phyloP scores from a whole-genome alignment of 2,888 invertebrate genomes.

The Tetheella fluctuosa region DNA sequence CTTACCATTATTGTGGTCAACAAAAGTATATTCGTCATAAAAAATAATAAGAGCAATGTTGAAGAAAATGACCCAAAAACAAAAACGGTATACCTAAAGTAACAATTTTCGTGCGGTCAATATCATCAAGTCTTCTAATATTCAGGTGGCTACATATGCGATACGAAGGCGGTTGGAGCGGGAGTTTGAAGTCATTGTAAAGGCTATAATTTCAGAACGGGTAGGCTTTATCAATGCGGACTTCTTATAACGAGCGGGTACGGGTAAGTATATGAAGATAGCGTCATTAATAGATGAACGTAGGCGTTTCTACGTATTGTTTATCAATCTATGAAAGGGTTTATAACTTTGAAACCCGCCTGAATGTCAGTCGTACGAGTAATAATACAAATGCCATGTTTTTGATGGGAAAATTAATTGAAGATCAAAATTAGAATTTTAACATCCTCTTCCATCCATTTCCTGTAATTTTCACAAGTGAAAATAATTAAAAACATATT shows the following conservation, averaged over 20 bases:
- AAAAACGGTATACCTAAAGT: too few species aligned
- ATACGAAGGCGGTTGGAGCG: constrained; percentile 7
- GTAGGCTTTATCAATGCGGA: constrained; percentile 33
- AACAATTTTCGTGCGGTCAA: too few species aligned
- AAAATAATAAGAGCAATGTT: too few species aligned
- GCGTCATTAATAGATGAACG: constrained; percentile 7
- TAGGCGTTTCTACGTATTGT: constrained; percentile 16
- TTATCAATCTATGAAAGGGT: constrained; percentile 11
- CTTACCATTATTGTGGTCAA: too few species aligned
- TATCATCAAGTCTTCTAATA: background rate
- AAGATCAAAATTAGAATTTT: too few species aligned
- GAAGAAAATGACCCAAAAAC: too few species aligned
- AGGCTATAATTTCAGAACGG: constrained; percentile 35
- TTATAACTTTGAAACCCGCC: background rate
- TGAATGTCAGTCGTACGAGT: background rate
- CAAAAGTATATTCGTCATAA: too few species aligned
- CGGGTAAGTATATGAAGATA: background rate
- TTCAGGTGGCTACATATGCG: constrained; percentile 20
- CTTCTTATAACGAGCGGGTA: constrained; percentile 5
- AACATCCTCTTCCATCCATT: too few species aligned
- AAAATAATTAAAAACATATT: too few species aligned
- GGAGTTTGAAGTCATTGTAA: constrained; percentile 23
- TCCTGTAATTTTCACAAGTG: too few species aligned
- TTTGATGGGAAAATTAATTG: too few species aligned
- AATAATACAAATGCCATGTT: too few species aligned